Evolutionary conservation across 2,888 invertebrate genomes (phyloP), one percentile per base, ranked within the genome.

Genomic region (Eristalis pertinax): DNA sequence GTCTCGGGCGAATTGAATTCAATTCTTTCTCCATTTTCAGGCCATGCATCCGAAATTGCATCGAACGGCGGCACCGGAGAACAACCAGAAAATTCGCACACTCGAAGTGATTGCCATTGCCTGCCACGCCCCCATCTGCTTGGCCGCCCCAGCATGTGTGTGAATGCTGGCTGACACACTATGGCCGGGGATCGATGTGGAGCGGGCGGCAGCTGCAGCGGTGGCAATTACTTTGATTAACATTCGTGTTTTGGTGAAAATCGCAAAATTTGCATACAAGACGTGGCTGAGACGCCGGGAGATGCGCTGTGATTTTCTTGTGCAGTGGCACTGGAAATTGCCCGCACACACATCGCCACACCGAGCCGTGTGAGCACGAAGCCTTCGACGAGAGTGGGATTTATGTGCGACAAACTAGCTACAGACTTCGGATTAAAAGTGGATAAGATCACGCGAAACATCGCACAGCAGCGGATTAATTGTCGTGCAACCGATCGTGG

Each of bases 241-340:
- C 87, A 87, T 87, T 84, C 87, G 87, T 87, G 84, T 87, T 87
- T 87, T 83, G 83, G 84, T 79, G 84, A 62, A 87, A 76, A 84
- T 72, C 76, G 19, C 58, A 76, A 87, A 68, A 87, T 87, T 87
- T 87, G 87, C 87, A 87, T 87, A 76, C 77, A 75, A 24, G 65
- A 67, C 74, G 65, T 60, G 70, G 58, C 43, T 32, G 76, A 68
- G 76, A 75, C 29, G 56, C 56, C 24, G 41, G 60, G 65, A 78
- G 74, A 78, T 85, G 77, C 70, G 62, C 65, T 67, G 38, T 56
- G 63, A 73, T 77, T 83, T 83, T 72, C 68, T 41, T 76, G 58
- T 82, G 56, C 58, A 76, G 62, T 72, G 67, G 70, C 62, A 75
- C 43, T 84, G 56, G 60, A 78, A 84, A 84, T 79, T 75, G 50